Conservation (phyloP, 2,888 invertebrate genomes). For the Spisula subtruncata region DNA sequence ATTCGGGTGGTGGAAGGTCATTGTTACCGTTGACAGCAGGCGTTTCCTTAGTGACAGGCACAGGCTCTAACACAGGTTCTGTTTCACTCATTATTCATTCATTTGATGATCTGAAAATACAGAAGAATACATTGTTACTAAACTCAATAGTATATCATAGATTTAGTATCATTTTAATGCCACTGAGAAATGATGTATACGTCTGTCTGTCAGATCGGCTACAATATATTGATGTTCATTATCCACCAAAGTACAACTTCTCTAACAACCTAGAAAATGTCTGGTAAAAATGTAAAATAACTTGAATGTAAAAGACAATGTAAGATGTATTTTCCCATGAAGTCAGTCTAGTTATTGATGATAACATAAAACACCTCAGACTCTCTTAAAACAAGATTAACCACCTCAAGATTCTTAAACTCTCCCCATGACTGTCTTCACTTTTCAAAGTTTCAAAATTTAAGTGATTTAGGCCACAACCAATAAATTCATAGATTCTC, state of each 20-base stretch:
- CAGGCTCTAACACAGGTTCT: conserved; percentile 55
- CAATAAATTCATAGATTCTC: too few relatives aligned
- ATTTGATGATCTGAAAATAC: conserved; percentile 31
- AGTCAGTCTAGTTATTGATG: not conserved
- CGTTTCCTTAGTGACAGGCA: conserved; percentile 66
- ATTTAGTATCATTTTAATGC: not conserved
- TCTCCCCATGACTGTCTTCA: not conserved
- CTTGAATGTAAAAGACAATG: not conserved
- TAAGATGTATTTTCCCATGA: not conserved
- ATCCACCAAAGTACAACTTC: not conserved
- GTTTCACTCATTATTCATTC: conserved; percentile 68
- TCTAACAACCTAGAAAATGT: not conserved
- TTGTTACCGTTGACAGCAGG: conserved; percentile 49
- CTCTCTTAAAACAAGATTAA: not conserved
- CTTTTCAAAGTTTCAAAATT: conserved; percentile 5
- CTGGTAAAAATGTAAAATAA: not conserved
- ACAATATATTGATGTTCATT: not conserved
- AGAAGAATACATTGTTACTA: not conserved
- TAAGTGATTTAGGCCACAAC: not conserved
- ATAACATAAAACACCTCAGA: not conserved
- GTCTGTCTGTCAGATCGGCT: not conserved
- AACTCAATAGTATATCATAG: too few relatives aligned
- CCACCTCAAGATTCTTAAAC: not conserved
- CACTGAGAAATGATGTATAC: not conserved
- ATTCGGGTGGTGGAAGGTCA: conserved; percentile 28